A percentile compares a stretch with the other conserved stretches of the same genome.
phyloP scores from a whole-genome alignment of 2,888 invertebrate genomes.

The Parnassius apollo region DNA sequence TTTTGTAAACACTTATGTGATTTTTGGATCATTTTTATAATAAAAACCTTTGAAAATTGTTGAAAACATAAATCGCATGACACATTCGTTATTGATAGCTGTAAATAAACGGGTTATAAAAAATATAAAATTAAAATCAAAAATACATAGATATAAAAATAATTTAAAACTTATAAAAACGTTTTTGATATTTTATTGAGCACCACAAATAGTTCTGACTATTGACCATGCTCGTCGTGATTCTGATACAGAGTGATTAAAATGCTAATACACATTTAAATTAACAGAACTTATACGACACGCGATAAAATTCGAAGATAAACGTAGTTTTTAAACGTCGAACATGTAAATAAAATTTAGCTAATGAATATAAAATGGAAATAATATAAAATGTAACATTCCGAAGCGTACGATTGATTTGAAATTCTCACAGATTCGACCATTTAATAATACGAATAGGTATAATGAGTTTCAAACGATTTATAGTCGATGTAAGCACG shows the following conservation, averaged over 20 bases:
- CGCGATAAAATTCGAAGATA: conserved; percentile 29
- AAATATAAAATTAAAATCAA: conserved; percentile 20
- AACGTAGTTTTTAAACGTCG: conserved; percentile 31
- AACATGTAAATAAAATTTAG: conserved; percentile 30
- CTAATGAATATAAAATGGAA: conserved; percentile 30
- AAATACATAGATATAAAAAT: conserved; percentile 14
- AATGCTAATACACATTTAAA: conserved; percentile 24
- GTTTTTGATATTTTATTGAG: conserved; percentile 1
- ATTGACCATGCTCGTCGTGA: conserved; percentile 8
- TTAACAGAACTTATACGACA: conserved; percentile 25
- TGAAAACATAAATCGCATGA: too few species aligned
- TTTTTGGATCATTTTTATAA: too few species aligned
- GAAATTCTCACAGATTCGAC: conserved; percentile 74
- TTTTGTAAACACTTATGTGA: too few species aligned
- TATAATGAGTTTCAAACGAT: conserved; percentile 75
- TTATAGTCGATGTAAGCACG: conserved; percentile 73
- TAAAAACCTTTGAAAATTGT: too few species aligned
- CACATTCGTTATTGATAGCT: too few species aligned
- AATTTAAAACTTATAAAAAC: conserved; percentile 8
- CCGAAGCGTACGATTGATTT: conserved; percentile 62
- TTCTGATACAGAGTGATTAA: conserved; percentile 13
- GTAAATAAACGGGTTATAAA: conserved; percentile 1
- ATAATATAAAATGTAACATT: conserved; percentile 44
- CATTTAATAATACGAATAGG: conserved; percentile 77
- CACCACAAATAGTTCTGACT: neutral